phyloP scores from a whole-genome alignment of 2,888 invertebrate species.

The Halictus ligatus region DNA sequence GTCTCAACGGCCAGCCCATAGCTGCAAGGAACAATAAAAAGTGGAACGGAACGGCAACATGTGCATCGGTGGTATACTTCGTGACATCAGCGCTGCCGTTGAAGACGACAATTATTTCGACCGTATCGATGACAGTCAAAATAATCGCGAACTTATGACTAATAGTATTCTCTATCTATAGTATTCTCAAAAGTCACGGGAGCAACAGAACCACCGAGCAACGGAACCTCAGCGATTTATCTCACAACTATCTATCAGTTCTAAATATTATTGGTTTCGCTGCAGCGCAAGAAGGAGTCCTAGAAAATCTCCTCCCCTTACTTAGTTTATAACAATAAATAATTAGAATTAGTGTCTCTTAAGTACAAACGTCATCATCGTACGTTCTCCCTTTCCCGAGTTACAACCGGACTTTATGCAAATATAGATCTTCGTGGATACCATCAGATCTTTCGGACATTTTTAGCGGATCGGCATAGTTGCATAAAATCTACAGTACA shows the following conservation, averaged over 20 bases:
- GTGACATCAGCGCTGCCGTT: not conserved
- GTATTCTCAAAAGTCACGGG: not conserved
- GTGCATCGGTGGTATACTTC: not conserved
- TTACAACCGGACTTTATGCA: conserved; percentile 5
- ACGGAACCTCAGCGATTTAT: conserved; percentile 30
- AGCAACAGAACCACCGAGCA: conserved; percentile 28
- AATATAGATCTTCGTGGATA: not conserved
- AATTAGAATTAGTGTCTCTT: not conserved
- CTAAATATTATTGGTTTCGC: conserved; percentile 5
- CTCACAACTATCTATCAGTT: conserved; percentile 21
- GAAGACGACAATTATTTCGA: not conserved
- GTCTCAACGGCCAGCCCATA: not conserved
- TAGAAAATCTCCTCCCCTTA: not conserved
- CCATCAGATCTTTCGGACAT: not conserved
- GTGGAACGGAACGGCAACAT: no score
- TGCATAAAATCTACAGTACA: not conserved
- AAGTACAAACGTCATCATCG: conserved; percentile 21
- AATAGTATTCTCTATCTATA: not conserved
- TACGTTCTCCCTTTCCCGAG: not conserved
- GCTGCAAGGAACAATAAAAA: not conserved
- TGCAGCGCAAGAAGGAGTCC: conserved; percentile 23
- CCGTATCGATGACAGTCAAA: not conserved
- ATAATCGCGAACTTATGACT: not conserved
- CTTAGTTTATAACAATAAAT: not conserved
- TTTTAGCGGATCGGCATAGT: not conserved